Conservation (phyloP, 2,888 invertebrate genomes). For the Smittia aterrima region DNA sequence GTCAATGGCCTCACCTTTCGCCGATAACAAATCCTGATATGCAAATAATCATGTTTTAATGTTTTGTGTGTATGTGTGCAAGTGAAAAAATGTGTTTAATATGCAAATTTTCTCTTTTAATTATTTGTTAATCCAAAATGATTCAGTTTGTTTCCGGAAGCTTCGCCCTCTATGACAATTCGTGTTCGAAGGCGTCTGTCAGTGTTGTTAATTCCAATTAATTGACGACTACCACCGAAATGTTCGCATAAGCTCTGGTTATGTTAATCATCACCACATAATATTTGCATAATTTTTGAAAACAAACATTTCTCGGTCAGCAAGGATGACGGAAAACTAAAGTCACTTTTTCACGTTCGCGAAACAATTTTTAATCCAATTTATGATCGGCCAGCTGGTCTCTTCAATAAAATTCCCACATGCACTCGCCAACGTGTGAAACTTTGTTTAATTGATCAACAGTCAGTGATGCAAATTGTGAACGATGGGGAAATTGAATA, state of each 20-base stretch:
- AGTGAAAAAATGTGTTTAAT: constrained; percentile 1
- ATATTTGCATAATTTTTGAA: constrained; percentile 31
- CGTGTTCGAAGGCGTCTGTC: not conserved
- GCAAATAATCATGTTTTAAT: constrained; percentile 58
- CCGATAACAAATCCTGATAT: constrained; percentile 61
- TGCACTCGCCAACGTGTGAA: not conserved
- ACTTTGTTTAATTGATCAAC: constrained; percentile 11
- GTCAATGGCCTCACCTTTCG: constrained; percentile 54
- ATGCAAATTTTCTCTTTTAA: constrained; percentile 20
- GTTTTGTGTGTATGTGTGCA: constrained; percentile 26
- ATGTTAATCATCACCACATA: constrained; percentile 18
- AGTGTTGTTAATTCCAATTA: not conserved
- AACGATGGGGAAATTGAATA: constrained; percentile 36
- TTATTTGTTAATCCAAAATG: constrained; percentile 26
- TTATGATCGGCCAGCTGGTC: constrained; percentile 19
- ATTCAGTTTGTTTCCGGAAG: not conserved
- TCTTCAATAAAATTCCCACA: not conserved
- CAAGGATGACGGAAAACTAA: not conserved
- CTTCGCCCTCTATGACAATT: not conserved
- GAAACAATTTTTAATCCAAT: constrained; percentile 20
- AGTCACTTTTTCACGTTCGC: not conserved
- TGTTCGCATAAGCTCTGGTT: not conserved
- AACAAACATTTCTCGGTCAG: not conserved
- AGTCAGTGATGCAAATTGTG: constrained; percentile 31
- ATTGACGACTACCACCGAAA: not conserved